Conservation (phyloP, 2,888 invertebrate species). For the Abrostola triplasia region DNA sequence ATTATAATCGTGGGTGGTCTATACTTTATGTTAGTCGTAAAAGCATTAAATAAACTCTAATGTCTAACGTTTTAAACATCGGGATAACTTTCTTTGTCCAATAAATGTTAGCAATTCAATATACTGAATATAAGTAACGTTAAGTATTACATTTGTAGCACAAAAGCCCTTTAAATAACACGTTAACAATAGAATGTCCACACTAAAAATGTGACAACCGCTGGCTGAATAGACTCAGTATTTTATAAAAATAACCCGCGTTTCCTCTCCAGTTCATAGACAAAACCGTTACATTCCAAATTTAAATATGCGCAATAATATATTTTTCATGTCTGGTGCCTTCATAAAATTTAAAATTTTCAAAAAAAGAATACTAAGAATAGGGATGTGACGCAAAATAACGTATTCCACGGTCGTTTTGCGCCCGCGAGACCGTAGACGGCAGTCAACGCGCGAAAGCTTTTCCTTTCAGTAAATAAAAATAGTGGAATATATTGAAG, state of each 20-base stretch:
- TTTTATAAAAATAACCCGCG: constrained; percentile 17
- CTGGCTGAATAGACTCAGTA: constrained; percentile 1
- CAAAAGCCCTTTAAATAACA: constrained; percentile 6
- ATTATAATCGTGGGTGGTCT: constrained; percentile 42
- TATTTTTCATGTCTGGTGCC: constrained; percentile 26
- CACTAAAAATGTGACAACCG: neutral
- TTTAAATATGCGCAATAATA: constrained; percentile 24
- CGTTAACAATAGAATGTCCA: neutral
- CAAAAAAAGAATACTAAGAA: constrained; percentile 47
- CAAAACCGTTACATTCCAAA: constrained; percentile 11
- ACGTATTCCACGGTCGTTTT: constrained; percentile 76
- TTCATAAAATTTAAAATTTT: constrained; percentile 43
- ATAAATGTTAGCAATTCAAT: constrained; percentile 27
- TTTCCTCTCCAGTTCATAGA: constrained; percentile 7
- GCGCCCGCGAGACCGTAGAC: constrained; percentile 66
- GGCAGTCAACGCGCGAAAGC: constrained; percentile 71
- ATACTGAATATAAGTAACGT: constrained; percentile 8
- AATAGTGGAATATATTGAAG: constrained; percentile 83
- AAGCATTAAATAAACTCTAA: constrained; percentile 25
- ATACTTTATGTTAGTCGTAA: constrained; percentile 29
- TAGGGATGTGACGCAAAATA: constrained; percentile 68
- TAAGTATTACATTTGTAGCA: neutral
- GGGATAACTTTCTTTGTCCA: constrained; percentile 40
- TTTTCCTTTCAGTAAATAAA: constrained; percentile 80
- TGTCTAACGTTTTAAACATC: constrained; percentile 18